These are phyloP conservation scores for Lepisosteus osseus DNA, from an alignment of 2,113 vertebrate species.

Conservation along the genomic window DNA sequence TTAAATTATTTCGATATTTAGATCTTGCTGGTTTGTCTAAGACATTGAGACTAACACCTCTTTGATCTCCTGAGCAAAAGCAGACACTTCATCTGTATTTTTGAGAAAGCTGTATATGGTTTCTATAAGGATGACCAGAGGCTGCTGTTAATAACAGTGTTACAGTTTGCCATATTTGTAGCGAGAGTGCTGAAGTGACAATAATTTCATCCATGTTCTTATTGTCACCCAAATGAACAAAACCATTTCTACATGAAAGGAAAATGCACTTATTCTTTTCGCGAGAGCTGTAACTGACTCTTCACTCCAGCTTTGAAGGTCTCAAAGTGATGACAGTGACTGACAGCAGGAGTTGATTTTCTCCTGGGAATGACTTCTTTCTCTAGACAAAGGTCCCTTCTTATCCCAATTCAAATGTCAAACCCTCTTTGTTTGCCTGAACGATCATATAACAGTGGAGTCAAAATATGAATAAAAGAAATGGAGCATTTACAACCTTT, in stretches of 20 bases:
- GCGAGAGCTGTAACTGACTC: not conserved
- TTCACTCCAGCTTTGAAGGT: not conserved
- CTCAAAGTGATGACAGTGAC: not conserved
- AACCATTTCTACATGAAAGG: constrained; percentile 17
- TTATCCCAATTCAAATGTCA: not conserved
- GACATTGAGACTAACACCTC: not conserved
- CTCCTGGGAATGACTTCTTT: not conserved
- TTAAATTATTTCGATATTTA: too few species aligned
- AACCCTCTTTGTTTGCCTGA: constrained; percentile 8
- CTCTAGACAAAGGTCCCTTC: constrained; percentile 6
- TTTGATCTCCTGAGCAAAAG: not conserved
- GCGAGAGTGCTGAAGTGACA: too few species aligned
- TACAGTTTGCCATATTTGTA: too few species aligned
- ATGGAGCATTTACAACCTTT: not conserved
- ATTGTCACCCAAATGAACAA: too few species aligned
- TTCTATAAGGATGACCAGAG: too few species aligned
- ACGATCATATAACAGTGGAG: not conserved
- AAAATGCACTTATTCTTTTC: not conserved
- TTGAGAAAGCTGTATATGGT: too few species aligned
- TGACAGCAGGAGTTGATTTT: not conserved
- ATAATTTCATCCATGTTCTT: too few species aligned
- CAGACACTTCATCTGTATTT: not conserved
- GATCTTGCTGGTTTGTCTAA: too few species aligned
- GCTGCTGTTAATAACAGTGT: too few species aligned
- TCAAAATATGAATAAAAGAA: constrained; percentile 16